Evolutionary conservation across 1,140 invertebrate species (phyloP).

Genomic region (Solenopsis invicta): DNA sequence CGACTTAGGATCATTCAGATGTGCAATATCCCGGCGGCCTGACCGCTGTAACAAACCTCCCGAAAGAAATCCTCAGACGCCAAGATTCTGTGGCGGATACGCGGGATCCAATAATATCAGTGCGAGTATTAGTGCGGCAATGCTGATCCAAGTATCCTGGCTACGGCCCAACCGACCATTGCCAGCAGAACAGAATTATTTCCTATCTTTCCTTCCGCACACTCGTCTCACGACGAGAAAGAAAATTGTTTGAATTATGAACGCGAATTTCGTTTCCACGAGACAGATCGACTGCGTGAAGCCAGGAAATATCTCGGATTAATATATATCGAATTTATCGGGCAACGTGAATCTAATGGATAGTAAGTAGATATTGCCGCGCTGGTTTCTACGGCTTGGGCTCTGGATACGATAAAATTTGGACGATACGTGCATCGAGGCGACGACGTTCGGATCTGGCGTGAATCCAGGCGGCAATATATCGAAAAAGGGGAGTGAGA

Average conservation of each 20-base stretch:
- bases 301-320: background rate
- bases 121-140: slow-evolving; percentile 51
- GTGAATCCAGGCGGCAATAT: background rate
- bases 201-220: slow-evolving; percentile 35
- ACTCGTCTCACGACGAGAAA: slow-evolving; percentile 29
- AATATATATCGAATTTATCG: slow-evolving; percentile 36
- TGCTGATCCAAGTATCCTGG: slow-evolving; percentile 59
- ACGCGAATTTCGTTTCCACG: slow-evolving; percentile 1
- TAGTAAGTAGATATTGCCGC: slow-evolving; percentile 7
- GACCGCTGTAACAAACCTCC: slow-evolving; percentile 51
- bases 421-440: background rate
- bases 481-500: background rate
- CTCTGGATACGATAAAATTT: slow-evolving; percentile 1
- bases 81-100: slow-evolving; percentile 41
- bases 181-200: slow-evolving; percentile 58
- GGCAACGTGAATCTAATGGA: slow-evolving; percentile 27
- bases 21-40: slow-evolving; percentile 46
- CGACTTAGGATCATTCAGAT: slow-evolving; percentile 51
- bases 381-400: background rate
- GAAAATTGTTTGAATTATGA: slow-evolving; percentile 46
- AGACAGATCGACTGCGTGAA: slow-evolving; percentile 24
- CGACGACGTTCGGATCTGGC: slow-evolving; percentile 30
- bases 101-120: slow-evolving; percentile 60
- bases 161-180: slow-evolving; percentile 41
- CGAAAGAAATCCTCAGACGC: slow-evolving; percentile 55